Evolutionary conservation across 2,888 invertebrate genomes (phyloP).

Genomic region (Mythimna albipuncta): DNA sequence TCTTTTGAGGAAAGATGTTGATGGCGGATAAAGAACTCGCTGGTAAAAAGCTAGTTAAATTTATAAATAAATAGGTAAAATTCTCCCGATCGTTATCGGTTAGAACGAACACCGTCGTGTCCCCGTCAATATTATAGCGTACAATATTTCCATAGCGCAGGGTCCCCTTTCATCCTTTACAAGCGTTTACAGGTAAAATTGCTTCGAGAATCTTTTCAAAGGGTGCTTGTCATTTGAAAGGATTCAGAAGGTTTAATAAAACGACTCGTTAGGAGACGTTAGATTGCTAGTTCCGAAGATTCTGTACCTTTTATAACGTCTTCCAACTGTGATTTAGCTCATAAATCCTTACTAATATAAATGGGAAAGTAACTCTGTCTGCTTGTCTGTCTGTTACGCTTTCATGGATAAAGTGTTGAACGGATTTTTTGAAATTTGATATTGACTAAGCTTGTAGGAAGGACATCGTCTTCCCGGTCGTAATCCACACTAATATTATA

Average conservation of each 20-base stretch:
- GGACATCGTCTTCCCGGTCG: no score
- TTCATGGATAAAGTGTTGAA: no score
- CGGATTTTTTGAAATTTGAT: no score
- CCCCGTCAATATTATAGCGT: slow-evolving; percentile 34
- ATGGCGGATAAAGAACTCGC: no score
- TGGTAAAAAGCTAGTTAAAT: no score
- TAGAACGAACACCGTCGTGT: slow-evolving; percentile 11
- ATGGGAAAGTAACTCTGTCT: no score
- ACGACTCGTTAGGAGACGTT: slow-evolving; percentile 10
- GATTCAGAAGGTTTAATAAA: slow-evolving; percentile 30
- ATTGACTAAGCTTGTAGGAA: no score
- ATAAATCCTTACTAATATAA: no score
- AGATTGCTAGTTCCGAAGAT: neutral
- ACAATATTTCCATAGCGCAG: slow-evolving; percentile 39
- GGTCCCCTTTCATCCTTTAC: slow-evolving; percentile 31
- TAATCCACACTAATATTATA: no score
- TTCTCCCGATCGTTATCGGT: slow-evolving; percentile 9
- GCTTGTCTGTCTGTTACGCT: no score
- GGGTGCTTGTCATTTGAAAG: slow-evolving; percentile 43
- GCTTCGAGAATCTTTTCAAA: slow-evolving; percentile 38
- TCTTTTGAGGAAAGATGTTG: no score
- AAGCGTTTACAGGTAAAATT: slow-evolving; percentile 54
- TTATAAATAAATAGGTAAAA: neutral
- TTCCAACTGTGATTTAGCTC: neutral
- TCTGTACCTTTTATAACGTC: slow-evolving; percentile 24